phyloP scores from a whole-genome alignment of 2,888 invertebrate species.

The Eupithecia insigniata region DNA sequence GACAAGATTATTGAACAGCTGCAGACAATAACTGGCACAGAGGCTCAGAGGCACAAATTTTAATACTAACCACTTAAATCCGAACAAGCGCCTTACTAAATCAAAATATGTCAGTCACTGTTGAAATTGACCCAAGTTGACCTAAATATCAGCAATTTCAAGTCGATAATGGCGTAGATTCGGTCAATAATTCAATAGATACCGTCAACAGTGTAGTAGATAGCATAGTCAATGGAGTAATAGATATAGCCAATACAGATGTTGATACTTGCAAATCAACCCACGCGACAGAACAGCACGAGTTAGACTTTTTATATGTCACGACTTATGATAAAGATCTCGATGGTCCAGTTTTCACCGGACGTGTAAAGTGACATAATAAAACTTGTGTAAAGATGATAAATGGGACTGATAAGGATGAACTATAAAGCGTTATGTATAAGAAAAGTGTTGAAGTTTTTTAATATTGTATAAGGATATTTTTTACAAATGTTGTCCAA shows the following conservation, averaged over 20 bases:
- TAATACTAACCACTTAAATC: constrained; percentile 8
- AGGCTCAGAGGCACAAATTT: constrained; percentile 20
- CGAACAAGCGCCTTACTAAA: constrained; percentile 37
- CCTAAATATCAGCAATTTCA: constrained; percentile 31
- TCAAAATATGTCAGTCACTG: constrained; percentile 38
- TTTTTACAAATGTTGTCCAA: not conserved
- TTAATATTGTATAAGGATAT: not conserved
- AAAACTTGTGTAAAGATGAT: constrained; percentile 42
- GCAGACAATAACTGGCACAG: constrained; percentile 25
- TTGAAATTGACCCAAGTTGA: constrained; percentile 29
- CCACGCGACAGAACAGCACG: constrained; percentile 53
- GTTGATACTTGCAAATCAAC: constrained; percentile 52
- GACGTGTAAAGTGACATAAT: constrained; percentile 45
- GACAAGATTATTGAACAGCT: constrained; percentile 19
- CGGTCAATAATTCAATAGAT: constrained; percentile 24
- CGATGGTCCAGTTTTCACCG: constrained; percentile 44
- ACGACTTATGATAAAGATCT: constrained; percentile 33
- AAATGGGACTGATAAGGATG: constrained; percentile 38
- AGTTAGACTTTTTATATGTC: constrained; percentile 38
- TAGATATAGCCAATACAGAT: constrained; percentile 50
- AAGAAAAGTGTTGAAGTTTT: constrained; percentile 18
- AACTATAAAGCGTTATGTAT: constrained; percentile 25
- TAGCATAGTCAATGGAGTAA: constrained; percentile 44
- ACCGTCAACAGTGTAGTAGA: constrained; percentile 27
- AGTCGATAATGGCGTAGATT: constrained; percentile 22